Evolutionary conservation across 2,113 vertebrate genomes (phyloP).

Genomic region (Pipra filicauda): DNA sequence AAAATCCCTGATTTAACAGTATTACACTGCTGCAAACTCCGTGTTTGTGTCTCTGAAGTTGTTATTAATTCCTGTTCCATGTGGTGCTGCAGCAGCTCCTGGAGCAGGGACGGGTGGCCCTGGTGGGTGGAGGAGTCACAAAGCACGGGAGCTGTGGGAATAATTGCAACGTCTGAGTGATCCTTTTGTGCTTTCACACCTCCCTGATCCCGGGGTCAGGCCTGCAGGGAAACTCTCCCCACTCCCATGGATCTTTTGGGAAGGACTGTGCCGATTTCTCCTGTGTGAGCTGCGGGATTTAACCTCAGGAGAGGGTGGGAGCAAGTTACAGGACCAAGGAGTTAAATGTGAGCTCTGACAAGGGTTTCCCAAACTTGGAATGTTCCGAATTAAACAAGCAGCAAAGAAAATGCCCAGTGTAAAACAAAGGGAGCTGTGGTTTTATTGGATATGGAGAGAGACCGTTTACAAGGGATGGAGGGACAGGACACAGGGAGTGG

Average conservation of each 20-base stretch:
- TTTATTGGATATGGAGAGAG: neutral
- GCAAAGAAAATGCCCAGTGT: neutral
- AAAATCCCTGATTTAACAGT: neutral
- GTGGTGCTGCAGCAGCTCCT: neutral
- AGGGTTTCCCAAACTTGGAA: neutral
- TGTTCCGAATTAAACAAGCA: neutral
- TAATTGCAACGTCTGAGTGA: neutral
- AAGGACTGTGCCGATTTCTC: neutral
- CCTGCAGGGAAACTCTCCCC: neutral
- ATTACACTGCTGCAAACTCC: neutral
- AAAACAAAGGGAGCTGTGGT: neutral
- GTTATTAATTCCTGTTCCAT: neutral
- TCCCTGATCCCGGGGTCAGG: neutral
- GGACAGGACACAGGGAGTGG: neutral
- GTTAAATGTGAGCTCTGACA: neutral
- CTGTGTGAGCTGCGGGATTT: neutral
- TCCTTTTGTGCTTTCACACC: neutral
- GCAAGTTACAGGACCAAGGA: neutral
- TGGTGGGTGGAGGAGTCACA: neutral
- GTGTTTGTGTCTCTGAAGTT: neutral
- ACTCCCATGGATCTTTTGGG: rapidly evolving
- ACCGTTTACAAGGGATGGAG: neutral
- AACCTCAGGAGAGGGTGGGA: neutral
- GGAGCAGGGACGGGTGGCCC: neutral
- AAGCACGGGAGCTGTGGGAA: rapidly evolving